A percentile compares a stretch with the other conserved stretches of the same genome.
phyloP scores from a whole-genome alignment of 37 sponge, comb jelly and placozoan genomes.

The Amphimedon queenslandica region DNA sequence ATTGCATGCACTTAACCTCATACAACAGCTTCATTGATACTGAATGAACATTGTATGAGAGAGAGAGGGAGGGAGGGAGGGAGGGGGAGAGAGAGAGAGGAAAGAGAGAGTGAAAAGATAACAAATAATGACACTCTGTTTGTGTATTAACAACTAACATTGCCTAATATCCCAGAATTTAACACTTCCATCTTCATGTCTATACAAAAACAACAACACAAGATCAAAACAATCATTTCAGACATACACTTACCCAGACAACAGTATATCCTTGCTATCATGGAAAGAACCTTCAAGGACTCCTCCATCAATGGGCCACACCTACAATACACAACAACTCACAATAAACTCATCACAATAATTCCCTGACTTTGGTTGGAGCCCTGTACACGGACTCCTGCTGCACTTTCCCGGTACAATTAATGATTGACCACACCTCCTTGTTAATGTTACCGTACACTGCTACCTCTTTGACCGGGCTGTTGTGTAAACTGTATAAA shows the following conservation, averaged over 20 bases:
- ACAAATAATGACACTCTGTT: too few species aligned
- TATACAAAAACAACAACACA: slow-evolving; percentile 2
- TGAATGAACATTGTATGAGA: too few species aligned
- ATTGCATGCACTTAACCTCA: slow-evolving; percentile 10
- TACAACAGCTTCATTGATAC: slow-evolving; percentile 44
- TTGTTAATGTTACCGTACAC: slow-evolving; percentile 35
- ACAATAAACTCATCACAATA: slow-evolving; percentile 1
- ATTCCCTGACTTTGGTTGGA: slow-evolving; percentile 16
- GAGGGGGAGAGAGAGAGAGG: too few species aligned
- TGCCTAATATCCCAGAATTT: slow-evolving; percentile 92
- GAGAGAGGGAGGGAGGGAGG: too few species aligned
- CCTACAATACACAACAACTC: background rate
- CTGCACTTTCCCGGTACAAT: slow-evolving; percentile 56
- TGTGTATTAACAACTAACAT: slow-evolving; percentile 24
- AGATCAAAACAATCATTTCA: background rate
- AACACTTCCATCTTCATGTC: slow-evolving; percentile 94
- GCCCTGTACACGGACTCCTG: slow-evolving; percentile 42
- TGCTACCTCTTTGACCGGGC: slow-evolving; percentile 54
- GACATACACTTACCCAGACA: slow-evolving; percentile 36
- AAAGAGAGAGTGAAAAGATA: too few species aligned
- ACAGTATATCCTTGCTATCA: slow-evolving; percentile 40
- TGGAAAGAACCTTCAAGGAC: slow-evolving; percentile 1
- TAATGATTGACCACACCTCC: slow-evolving; percentile 63
- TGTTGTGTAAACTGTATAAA: slow-evolving; percentile 72
- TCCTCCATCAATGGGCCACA: slow-evolving; percentile 84